These are phyloP conservation scores for Recurvirostra avosetta DNA, from an alignment of 2,113 vertebrate genomes.

Conservation along the genomic window DNA sequence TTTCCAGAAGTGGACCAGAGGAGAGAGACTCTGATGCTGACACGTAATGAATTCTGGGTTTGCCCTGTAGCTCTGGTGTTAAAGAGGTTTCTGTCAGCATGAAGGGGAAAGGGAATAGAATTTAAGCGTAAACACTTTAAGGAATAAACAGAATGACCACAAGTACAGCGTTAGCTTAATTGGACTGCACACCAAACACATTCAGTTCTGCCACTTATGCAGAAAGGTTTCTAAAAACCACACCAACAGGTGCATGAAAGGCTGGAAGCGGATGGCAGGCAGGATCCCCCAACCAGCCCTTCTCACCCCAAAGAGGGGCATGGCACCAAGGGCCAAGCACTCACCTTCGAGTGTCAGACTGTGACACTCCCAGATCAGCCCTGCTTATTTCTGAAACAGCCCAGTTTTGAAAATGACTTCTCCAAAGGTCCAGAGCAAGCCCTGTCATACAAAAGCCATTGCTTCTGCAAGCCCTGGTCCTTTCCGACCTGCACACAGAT, in stretches of 20 bases:
- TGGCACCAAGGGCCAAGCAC: neutral
- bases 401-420: neutral
- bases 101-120: neutral
- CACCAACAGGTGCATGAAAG: too few relatives aligned
- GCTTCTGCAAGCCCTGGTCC: neutral
- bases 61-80: neutral
- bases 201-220: neutral
- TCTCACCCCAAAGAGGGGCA: neutral
- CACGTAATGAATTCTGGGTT: neutral
- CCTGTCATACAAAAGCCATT: neutral
- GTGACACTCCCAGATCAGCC: neutral
- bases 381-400: neutral
- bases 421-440: neutral
- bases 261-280: neutral
- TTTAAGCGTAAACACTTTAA: neutral
- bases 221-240: neutral
- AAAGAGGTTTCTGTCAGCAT: neutral
- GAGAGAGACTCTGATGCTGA: neutral
- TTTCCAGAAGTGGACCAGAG: neutral
- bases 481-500: neutral
- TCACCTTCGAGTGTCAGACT: fast-evolving
- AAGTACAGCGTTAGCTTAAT: neutral
- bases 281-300: neutral
- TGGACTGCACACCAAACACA: neutral
- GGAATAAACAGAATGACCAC: neutral